Evolutionary conservation across 2,113 vertebrate genomes (phyloP), one percentile per base, ranked within the genome.

Genomic region (Onychostoma macrolepis): DNA sequence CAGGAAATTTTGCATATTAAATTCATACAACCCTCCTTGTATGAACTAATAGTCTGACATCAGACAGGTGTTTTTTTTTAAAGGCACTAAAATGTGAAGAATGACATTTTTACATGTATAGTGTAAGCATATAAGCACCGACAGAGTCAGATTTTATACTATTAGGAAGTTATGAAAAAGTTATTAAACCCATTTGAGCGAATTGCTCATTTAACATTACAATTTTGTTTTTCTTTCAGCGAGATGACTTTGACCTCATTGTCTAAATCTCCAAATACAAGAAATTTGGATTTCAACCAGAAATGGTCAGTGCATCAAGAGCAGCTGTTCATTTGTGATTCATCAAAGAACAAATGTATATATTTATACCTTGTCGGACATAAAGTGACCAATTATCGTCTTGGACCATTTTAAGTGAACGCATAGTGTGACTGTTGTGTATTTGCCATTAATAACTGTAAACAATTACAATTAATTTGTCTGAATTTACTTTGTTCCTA

Each of bases 221-320:
- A 19, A 48, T 72, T 43, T 50, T 78, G 10, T 88, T 13, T 83
- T 6, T 81, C 36, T 45, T 83, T 21, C 94, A 95, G 95, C 91
- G 95, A 83, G 95, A 96, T n/a, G 95, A 95, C 91, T 95, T 95
- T 89, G 94, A 95, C 87, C 86, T 95, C 41, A 26, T 94, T 58
- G 90, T 90, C 0, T 95, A 87, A 93, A 84, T 4, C 12, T 61
- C 21, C 33, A 41, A 33, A 63, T 17, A 19, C 2, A 8, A 24
- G 1, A 10, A 12, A 63, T 19, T 28, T 36, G 56, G 10, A n/a
- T 41, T 43, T 33, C 17, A 2, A 63, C 19, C 56, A 43, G 36
- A 81, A 15, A 63, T 15, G 33, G 11, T 12, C 50, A 15, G 3
- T 8, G 24, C 9, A 6, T 21, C 1, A 58, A 58, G 33, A 61